Conservation (phyloP, 2,113 vertebrate species). For the Scomber japonicus region DNA sequence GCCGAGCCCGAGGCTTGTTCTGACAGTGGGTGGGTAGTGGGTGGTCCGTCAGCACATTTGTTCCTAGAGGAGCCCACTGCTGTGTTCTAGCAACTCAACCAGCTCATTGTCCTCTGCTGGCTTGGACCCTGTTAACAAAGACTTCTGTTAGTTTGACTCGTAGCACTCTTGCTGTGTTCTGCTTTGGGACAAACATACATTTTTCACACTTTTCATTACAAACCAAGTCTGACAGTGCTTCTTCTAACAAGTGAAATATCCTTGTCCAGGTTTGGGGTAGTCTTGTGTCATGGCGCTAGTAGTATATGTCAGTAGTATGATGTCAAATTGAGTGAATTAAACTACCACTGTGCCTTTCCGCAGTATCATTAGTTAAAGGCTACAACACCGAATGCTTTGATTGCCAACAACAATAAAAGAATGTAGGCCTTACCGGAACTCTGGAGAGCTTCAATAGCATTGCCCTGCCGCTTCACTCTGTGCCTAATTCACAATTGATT, state of each 20-base stretch:
- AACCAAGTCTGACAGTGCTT: conserved; percentile 15
- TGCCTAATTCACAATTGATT: no score
- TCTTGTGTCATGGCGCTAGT: no score
- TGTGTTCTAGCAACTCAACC: conserved; percentile 63
- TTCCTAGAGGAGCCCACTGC: conserved; percentile 64
- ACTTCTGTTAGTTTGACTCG: conserved; percentile 44
- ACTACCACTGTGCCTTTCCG: no score
- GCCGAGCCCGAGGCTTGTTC: conserved; percentile 68
- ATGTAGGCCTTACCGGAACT: no score
- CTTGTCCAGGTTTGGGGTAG: neutral
- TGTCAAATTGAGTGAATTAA: no score
- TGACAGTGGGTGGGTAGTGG: conserved; percentile 74
- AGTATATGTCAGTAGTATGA: no score
- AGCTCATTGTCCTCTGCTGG: conserved; percentile 71
- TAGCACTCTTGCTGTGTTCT: conserved; percentile 31
- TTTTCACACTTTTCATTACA: neutral
- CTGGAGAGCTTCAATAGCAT: no score
- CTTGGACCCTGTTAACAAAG: conserved; percentile 63
- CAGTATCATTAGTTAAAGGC: no score
- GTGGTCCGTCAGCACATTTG: conserved; percentile 77
- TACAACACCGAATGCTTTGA: no score
- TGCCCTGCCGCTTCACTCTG: no score
- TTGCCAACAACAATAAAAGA: no score
- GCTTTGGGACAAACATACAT: neutral
- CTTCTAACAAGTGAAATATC: neutral